Evolutionary conservation across 2,113 vertebrate species (phyloP).

Genomic region (Notarius quadriscutis): DNA sequence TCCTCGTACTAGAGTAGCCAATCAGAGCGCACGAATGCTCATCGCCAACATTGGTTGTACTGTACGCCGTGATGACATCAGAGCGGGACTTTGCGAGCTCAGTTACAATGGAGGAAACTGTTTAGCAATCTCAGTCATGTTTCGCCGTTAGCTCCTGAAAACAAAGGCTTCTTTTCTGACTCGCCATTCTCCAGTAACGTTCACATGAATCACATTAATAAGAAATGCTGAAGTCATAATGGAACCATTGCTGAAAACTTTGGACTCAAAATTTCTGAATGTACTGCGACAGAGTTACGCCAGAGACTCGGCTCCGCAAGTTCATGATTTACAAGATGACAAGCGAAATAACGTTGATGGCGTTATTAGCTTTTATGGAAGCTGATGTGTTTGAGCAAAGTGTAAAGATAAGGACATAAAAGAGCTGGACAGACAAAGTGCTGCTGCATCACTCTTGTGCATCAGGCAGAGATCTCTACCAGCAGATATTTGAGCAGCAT

Average conservation of each 20-base stretch:
- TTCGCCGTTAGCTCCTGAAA: not conserved
- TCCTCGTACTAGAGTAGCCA: too few species aligned
- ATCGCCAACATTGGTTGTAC: too few species aligned
- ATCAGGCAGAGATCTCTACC: not conserved
- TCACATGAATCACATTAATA: too few species aligned
- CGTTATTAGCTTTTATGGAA: not conserved
- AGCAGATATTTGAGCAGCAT: not conserved
- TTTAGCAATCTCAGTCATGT: not conserved
- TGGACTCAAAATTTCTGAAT: not conserved
- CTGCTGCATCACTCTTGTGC: not conserved
- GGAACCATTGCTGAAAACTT: not conserved
- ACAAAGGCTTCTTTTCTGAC: not conserved
- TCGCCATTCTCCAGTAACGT: too few species aligned
- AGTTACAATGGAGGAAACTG: not conserved
- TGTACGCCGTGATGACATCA: not conserved
- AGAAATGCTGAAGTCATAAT: not conserved
- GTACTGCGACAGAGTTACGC: not conserved
- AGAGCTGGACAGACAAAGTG: not conserved
- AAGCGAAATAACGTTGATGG: not conserved
- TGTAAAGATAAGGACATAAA: not conserved
- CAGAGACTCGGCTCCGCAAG: not conserved
- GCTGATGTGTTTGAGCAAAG: not conserved
- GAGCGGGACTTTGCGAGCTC: not conserved
- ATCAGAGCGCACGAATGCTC: too few species aligned
- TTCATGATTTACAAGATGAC: not conserved